These are phyloP conservation scores for Blastomussa wellsi DNA, from an alignment of 92 coral and sea anemone genomes.

Conservation along the genomic window DNA sequence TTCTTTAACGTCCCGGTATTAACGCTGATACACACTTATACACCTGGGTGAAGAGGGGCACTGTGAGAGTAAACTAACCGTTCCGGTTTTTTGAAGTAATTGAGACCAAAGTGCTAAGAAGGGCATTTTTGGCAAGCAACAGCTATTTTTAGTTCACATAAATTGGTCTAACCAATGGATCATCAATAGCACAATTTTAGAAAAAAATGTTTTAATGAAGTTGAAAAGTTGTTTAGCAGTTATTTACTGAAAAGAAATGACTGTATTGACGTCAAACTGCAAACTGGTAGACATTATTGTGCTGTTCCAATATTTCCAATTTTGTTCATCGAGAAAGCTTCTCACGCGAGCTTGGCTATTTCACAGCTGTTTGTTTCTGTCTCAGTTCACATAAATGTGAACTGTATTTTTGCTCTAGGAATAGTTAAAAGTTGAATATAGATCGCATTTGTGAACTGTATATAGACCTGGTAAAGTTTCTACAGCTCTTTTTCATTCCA, in stretches of 20 bases:
- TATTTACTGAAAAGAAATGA: not conserved
- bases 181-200: not conserved
- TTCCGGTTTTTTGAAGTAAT: no score
- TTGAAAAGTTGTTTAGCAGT: not conserved
- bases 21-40: no score
- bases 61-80: no score
- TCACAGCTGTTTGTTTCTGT: not conserved
- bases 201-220: not conserved
- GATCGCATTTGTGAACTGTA: no score
- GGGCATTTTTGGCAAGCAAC: not conserved
- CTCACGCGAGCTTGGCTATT: not conserved
- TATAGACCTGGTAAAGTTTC: no score
- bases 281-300: not conserved
- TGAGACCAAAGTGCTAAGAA: not conserved
- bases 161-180: not conserved
- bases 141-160: not conserved
- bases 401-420: not conserved
- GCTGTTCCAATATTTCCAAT: not conserved
- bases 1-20: no score
- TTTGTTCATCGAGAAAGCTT: not conserved
- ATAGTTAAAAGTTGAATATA: not conserved
- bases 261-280: not conserved
- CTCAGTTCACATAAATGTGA: not conserved
- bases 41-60: no score
- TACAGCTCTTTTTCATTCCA: no score